Evolutionary conservation across 1,140 invertebrate species (phyloP), one percentile per base, ranked within the genome.

Genomic region (Musca domestica): DNA sequence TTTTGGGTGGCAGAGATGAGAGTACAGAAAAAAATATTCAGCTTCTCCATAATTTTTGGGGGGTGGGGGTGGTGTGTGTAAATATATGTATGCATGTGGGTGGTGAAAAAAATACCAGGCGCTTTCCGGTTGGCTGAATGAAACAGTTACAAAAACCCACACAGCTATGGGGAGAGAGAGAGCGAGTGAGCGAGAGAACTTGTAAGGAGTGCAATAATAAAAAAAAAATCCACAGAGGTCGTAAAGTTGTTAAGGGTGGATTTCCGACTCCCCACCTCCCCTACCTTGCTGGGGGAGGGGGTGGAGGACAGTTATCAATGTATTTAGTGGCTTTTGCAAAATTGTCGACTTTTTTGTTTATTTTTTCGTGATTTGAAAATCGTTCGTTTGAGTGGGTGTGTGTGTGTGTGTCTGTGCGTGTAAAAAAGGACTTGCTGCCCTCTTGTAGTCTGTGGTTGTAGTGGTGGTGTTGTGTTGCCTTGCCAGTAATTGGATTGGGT

Each of bases 71-170:
- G 5, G 20, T n/a, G n/a, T n/a, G 34, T 7, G 34, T 41, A 41
- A 7, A 41, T 41, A 12, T 41, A 10, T 41, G 34, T 46, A 27
- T 15, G 22, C 68, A 68, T 46, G 68, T 67, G 64, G 48, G 49
- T 58, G 52, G 63, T n/a, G 69, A 72, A 64, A 67, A 72, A 72
- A 77, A 77, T 75, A 77, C 78, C 6, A 76, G 77, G 76, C 77
- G 77, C 78, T 80, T 80, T 80, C 77, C 77, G 77, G 77, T 80
- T 80, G 77, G 77, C 64, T 78, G 75, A 76, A 70, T 56, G 30
- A 56, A 47, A 22, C 48, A 64, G n/a, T n/a, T n/a, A n/a, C n/a
- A n/a, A n/a, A n/a, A n/a, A n/a, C n/a, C n/a, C 34, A 19, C 34
- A 25, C 23, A 58, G n/a, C n/a, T n/a, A n/a, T n/a, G n/a, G n/a